Percentiles rank a stretch among this genome's conserved stretches.
Evolutionary conservation across 2,113 vertebrate species (phyloP).

Genomic region (Rousettus leschenaultii): DNA sequence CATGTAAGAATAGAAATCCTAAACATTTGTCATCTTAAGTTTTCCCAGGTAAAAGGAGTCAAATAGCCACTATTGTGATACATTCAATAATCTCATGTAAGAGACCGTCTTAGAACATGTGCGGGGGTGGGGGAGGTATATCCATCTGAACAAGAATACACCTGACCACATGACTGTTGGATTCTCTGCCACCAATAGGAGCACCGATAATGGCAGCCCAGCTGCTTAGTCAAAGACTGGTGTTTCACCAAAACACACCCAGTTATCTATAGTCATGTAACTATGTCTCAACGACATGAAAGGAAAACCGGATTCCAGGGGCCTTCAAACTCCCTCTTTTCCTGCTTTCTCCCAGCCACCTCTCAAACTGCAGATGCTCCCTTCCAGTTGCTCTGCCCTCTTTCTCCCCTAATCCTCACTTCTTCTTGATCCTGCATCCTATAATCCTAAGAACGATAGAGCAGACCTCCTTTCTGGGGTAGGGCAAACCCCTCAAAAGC

Average conservation of each 20-base stretch:
- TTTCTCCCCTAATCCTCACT: not conserved
- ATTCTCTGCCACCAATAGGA: not conserved
- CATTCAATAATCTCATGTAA: not conserved
- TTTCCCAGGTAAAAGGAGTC: not conserved
- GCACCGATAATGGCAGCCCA: not conserved
- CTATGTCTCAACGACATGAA: not conserved
- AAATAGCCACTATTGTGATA: not conserved
- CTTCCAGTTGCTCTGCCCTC: not conserved
- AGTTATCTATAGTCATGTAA: not conserved
- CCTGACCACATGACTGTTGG: not conserved
- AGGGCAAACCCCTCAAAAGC: not conserved
- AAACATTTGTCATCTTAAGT: not conserved
- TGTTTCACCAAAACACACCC: not conserved
- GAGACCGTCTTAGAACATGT: not conserved
- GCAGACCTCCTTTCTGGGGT: not conserved
- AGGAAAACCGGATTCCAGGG: not conserved
- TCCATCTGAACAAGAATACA: not conserved
- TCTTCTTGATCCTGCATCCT: not conserved
- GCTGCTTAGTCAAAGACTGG: not conserved
- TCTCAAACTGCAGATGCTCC: not conserved
- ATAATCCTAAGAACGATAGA: not conserved
- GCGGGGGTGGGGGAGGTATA: rapidly evolving
- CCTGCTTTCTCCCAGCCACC: not conserved
- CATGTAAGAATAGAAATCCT: not conserved
- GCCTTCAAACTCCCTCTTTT: not conserved